Percentiles rank a stretch among this genome's conserved stretches.
Conservation (phyloP, 1,140 invertebrate species). For the Augochlora pura region DNA sequence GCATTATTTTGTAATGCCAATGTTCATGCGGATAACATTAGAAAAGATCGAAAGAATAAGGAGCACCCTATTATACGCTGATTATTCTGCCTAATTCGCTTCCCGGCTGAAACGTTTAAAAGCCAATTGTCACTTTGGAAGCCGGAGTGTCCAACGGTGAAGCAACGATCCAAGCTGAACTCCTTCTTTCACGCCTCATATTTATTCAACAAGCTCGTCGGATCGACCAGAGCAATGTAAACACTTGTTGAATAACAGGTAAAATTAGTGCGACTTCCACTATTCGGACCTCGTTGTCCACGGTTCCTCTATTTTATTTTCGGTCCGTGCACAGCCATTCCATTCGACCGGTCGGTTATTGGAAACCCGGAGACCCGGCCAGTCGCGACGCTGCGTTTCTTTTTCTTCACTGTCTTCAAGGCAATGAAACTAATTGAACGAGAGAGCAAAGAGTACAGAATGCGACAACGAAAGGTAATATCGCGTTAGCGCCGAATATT, state of each 20-base stretch:
- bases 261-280: not conserved
- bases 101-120: too few relatives aligned
- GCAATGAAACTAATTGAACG: not conserved
- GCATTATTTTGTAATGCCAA: too few relatives aligned
- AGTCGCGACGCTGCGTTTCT: not conserved
- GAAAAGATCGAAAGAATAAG: too few relatives aligned
- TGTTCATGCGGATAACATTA: too few relatives aligned
- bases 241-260: constrained; percentile 37
- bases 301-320: too few relatives aligned
- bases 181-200: constrained; percentile 1
- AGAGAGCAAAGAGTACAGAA: too few relatives aligned
- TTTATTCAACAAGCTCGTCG: constrained; percentile 39
- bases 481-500: not conserved
- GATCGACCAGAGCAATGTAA: not conserved
- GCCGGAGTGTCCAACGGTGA: not conserved
- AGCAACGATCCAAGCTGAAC: not conserved
- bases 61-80: too few relatives aligned
- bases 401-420: not conserved
- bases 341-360: not conserved
- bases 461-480: not conserved
- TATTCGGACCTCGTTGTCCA: not conserved
- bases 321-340: not conserved
- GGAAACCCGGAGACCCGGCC: too few relatives aligned
- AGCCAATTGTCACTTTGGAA: too few relatives aligned
- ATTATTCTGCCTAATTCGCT: too few relatives aligned